phyloP scores from a whole-genome alignment of 2,113 vertebrate species.

The Oryzias woworae region DNA sequence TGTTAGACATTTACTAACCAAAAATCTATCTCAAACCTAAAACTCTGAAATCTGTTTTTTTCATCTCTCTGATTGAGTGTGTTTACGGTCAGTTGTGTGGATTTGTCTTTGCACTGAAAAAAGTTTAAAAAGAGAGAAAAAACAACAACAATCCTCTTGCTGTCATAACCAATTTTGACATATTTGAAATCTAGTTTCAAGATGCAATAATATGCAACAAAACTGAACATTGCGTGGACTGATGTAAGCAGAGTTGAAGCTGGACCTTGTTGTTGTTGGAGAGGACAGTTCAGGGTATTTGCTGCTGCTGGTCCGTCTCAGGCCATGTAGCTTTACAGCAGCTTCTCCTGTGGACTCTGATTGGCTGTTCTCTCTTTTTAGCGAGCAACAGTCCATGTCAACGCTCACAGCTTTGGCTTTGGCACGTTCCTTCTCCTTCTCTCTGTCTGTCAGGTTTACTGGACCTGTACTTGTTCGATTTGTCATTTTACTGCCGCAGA shows the following conservation, averaged over 20 bases:
- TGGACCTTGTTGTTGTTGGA: slow-evolving; percentile 89
- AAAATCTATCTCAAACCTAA: too few species aligned
- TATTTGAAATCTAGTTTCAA: too few species aligned
- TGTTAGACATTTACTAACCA: too few species aligned
- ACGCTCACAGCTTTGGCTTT: slow-evolving; percentile 91
- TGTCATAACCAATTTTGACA: too few species aligned
- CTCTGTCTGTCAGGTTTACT: slow-evolving; percentile 92
- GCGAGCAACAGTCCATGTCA: slow-evolving; percentile 80
- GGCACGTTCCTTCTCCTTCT: slow-evolving; percentile 93
- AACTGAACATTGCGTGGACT: too few species aligned
- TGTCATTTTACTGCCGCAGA: slow-evolving; percentile 56
- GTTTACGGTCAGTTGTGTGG: too few species aligned
- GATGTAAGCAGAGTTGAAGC: background rate
- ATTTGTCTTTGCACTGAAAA: too few species aligned
- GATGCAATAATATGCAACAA: too few species aligned
- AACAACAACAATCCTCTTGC: too few species aligned
- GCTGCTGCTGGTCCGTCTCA: slow-evolving; percentile 78
- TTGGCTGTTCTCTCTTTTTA: slow-evolving; percentile 61
- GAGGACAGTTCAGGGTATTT: slow-evolving; percentile 88
- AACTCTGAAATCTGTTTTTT: too few species aligned
- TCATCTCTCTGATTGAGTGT: too few species aligned
- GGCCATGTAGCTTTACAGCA: slow-evolving; percentile 81
- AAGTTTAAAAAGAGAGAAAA: too few species aligned
- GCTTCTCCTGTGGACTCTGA: slow-evolving; percentile 81
- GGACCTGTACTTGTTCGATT: slow-evolving; percentile 78